phyloP scores from a whole-genome alignment of 2,797 vertebrate genomes.

The Fistularia commersonii region DNA sequence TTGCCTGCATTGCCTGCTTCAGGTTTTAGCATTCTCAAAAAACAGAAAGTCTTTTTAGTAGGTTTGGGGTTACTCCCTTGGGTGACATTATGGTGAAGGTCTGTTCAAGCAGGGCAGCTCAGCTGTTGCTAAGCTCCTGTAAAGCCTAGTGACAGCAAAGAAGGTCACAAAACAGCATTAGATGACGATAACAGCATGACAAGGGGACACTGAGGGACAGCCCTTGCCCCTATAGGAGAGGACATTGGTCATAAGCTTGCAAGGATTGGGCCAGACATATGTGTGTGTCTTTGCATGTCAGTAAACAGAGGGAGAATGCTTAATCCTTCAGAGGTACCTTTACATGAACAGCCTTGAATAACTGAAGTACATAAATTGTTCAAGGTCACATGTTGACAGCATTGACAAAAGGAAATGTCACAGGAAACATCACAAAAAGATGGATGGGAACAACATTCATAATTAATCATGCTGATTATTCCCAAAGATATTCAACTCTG shows the following conservation, averaged over 20 bases:
- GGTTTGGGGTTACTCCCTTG: constrained; percentile 18
- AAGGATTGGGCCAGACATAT: constrained; percentile 11
- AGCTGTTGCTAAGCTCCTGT: constrained; percentile 33
- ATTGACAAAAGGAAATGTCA: constrained; percentile 45
- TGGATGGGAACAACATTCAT: constrained; percentile 3
- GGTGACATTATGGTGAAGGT: constrained; percentile 16
- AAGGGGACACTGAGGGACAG: constrained; percentile 27
- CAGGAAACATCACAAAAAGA: constrained; percentile 6
- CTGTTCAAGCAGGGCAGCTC: constrained; percentile 26
- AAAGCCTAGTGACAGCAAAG: constrained; percentile 37
- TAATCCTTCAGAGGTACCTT: constrained; percentile 29
- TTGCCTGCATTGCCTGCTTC: constrained; percentile 1
- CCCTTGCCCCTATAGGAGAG: constrained; percentile 19
- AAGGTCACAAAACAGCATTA: constrained; percentile 41
- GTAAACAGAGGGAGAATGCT: constrained; percentile 10
- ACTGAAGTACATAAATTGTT: constrained; percentile 50
- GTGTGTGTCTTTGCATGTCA: constrained; percentile 25
- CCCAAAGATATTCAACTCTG: constrained; percentile 3
- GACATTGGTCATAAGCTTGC: constrained; percentile 17
- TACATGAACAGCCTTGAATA: constrained; percentile 43
- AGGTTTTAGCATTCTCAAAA: constrained; percentile 7
- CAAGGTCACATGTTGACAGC: constrained; percentile 40
- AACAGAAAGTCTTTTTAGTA: constrained; percentile 5
- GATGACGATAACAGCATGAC: constrained; percentile 37
- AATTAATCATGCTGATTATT: neutral